Percentiles rank a stretch among this genome's conserved stretches.
phyloP scores from a whole-genome alignment of 2,888 invertebrate species.

The Lymantria dispar region DNA sequence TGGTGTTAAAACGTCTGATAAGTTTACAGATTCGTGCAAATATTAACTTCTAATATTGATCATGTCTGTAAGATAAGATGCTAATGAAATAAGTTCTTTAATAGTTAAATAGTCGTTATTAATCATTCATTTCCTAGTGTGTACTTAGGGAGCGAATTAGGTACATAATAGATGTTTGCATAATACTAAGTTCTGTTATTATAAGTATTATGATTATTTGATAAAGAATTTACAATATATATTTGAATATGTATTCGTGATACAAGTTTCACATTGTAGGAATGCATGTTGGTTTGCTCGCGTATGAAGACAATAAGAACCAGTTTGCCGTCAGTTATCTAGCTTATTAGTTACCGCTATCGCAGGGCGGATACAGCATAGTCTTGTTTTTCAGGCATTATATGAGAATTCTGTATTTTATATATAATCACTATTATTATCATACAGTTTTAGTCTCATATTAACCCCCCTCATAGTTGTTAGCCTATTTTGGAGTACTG shows the following conservation, averaged over 20 bases:
- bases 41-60: slow-evolving; percentile 65
- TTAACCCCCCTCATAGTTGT: no score
- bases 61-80: slow-evolving; percentile 60
- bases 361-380: not conserved
- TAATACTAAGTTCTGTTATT: no score
- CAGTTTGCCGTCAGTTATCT: slow-evolving; percentile 1
- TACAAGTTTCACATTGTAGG: slow-evolving; percentile 1
- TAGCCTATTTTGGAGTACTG: no score
- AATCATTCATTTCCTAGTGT: slow-evolving; percentile 22
- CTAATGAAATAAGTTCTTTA: slow-evolving; percentile 51
- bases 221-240: not conserved
- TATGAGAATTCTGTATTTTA: not conserved
- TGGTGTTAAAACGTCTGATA: slow-evolving; percentile 73
- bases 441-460: not conserved
- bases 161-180: no score
- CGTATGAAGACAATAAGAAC: slow-evolving; percentile 3
- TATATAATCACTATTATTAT: slow-evolving; percentile 14
- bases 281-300: slow-evolving; percentile 5
- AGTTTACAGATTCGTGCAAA: slow-evolving; percentile 70
- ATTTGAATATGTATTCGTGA: not conserved
- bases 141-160: not conserved
- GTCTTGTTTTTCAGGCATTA: not conserved
- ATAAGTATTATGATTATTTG: not conserved
- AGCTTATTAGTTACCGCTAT: slow-evolving; percentile 3
- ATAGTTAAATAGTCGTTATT: slow-evolving; percentile 42